Conservation (phyloP, 1,140 invertebrate genomes). For the Euura saliciscinereae region DNA sequence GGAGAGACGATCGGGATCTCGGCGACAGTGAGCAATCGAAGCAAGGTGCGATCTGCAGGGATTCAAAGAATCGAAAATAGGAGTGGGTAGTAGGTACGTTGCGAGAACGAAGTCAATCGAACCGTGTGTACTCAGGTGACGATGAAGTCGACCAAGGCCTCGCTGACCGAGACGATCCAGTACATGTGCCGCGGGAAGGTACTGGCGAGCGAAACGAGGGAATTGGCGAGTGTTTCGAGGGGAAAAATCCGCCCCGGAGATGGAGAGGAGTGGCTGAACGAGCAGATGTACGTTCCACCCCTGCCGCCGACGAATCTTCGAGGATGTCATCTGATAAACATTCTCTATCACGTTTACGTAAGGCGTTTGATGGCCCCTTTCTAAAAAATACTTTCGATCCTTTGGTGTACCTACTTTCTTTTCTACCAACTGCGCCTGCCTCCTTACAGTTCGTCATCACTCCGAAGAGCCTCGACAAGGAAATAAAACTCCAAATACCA, state of each 20-base stretch:
- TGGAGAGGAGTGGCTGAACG: slow-evolving; percentile 86
- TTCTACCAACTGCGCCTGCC: slow-evolving; percentile 12
- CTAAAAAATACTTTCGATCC: slow-evolving; percentile 4
- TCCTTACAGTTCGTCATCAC: slow-evolving; percentile 84
- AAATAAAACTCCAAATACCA: slow-evolving; percentile 90
- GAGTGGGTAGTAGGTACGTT: too few species aligned
- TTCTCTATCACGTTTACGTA: slow-evolving; percentile 94
- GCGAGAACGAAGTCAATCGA: too few species aligned
- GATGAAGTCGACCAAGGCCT: slow-evolving; percentile 60
- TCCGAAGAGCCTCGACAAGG: slow-evolving; percentile 89
- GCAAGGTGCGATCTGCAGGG: slow-evolving; percentile 77
- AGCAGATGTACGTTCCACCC: slow-evolving; percentile 92
- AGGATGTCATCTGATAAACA: slow-evolving; percentile 92
- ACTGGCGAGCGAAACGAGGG: slow-evolving; percentile 84
- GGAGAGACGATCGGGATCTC: slow-evolving; percentile 89
- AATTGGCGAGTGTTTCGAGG: slow-evolving; percentile 79
- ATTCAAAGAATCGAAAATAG: slow-evolving; percentile 47
- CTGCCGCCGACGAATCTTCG: slow-evolving; percentile 94
- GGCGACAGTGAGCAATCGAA: slow-evolving; percentile 85
- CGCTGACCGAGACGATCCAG: slow-evolving; percentile 78
- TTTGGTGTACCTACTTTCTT: slow-evolving; percentile 11
- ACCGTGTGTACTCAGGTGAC: slow-evolving; percentile 43
- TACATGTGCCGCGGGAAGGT: slow-evolving; percentile 87
- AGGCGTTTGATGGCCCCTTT: slow-evolving; percentile 56
- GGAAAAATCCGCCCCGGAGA: slow-evolving; percentile 85